phyloP scores from a whole-genome alignment of 2,888 invertebrate genomes.

The Xestia c-nigrum region DNA sequence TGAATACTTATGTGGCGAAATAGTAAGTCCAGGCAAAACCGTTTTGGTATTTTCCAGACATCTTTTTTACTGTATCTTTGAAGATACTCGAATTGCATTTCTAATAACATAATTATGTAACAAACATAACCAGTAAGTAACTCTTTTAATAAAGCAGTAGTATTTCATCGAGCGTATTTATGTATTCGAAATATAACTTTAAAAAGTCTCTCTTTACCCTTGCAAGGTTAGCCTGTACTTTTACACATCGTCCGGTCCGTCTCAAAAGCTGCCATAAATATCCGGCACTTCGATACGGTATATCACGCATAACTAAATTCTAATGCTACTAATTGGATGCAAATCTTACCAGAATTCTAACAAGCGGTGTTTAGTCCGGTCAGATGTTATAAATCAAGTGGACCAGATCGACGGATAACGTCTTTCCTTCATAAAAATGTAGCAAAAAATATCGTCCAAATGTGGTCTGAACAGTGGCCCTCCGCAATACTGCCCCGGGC shows the following conservation, averaged over 20 bases:
- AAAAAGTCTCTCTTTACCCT: background rate
- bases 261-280: slow-evolving; percentile 56
- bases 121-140: background rate
- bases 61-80: background rate
- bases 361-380: slow-evolving; percentile 81
- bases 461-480: slow-evolving; percentile 87
- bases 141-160: background rate
- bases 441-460: slow-evolving; percentile 78
- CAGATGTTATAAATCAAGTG: slow-evolving; percentile 83
- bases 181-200: no score
- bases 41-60: background rate
- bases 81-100: background rate
- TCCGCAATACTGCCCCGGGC: slow-evolving; percentile 80
- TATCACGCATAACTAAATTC: slow-evolving; percentile 76
- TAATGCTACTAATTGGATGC: slow-evolving; percentile 85
- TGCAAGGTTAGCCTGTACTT: slow-evolving; percentile 5
- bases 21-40: background rate
- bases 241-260: slow-evolving; percentile 12
- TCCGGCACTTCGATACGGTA: slow-evolving; percentile 75
- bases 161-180: background rate
- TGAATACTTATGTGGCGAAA: background rate
- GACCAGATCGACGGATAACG: slow-evolving; percentile 83
- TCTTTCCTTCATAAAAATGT: slow-evolving; percentile 77
- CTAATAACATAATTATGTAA: background rate
- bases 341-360: slow-evolving; percentile 87